Evolutionary conservation across 2,113 vertebrate genomes (phyloP), one percentile per base, ranked within the genome.

Genomic region (Meles meles): DNA sequence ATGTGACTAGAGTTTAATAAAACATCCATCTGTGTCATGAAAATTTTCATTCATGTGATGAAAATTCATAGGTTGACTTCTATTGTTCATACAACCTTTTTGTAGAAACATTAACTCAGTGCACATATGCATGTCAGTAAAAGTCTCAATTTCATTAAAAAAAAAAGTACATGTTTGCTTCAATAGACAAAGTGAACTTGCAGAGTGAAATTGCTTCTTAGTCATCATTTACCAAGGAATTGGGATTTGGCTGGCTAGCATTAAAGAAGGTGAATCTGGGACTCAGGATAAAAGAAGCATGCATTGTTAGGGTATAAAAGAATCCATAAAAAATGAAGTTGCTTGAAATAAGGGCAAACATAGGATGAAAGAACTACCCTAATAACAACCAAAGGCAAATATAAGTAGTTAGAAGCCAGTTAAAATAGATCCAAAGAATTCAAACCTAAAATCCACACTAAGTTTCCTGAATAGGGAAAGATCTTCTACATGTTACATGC

Each of bases 71-170:
- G 27, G 6, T 47, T 92, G 20, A 67, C 98, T 98, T 99, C 97
- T 98, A 98, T 98, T 98, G 96, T 98, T 98, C 98, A 97, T 98
- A 98, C 98, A 98, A 93, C 49, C 80, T 97, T 98, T 98, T 98
- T 98, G 97, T 98, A 98, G 98, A 98, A 98, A 98, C 47, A 97
- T 98, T 98, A 97, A 98, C 97, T 98, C 96, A 0, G 98, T 98
- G 96, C 97, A 98, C 97, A 98, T 97, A 90, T 98, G 96, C 98
- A 98, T 97, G 98, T 98, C 96, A 98, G 59, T 99, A 98, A 99
- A 99, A 97, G 96, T 97, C 97, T 97, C 92, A 95, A 87, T 98
- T 99, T 98, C 97, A 97, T 98, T 31, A 98, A 8, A 4, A 0
- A 57, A 57, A 52, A 34, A 25, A 27, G 59, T 39, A 2, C 14